Evolutionary conservation across 2,888 invertebrate species (phyloP).

Genomic region (Thymelicus acteon): DNA sequence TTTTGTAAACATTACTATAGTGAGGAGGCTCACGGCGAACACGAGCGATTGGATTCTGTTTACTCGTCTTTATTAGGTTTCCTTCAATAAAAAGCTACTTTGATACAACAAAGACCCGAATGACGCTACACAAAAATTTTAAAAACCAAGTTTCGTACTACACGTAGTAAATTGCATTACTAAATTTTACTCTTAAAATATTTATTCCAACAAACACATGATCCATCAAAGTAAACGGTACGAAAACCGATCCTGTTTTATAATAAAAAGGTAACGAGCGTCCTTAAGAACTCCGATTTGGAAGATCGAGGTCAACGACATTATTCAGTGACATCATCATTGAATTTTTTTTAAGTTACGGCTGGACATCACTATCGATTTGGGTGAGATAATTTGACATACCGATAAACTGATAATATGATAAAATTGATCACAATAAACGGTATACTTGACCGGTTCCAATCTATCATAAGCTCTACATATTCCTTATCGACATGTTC

Average conservation of each 20-base stretch:
- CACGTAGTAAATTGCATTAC: too few species aligned
- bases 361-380: conserved; percentile 7
- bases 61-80: too few species aligned
- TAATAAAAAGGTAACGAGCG: conserved; percentile 38
- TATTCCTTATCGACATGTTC: not conserved
- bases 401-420: not conserved
- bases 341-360: conserved; percentile 31
- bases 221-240: conserved; percentile 1
- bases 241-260: conserved; percentile 33
- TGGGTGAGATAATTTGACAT: conserved; percentile 1
- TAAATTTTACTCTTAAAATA: too few species aligned
- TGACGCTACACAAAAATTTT: too few species aligned
- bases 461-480: conserved; percentile 3
- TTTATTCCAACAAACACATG: not conserved
- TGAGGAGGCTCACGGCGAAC: too few species aligned
- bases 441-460: not conserved
- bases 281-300: conserved; percentile 40
- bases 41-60: too few species aligned
- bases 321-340: conserved; percentile 49
- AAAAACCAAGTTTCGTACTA: too few species aligned
- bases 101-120: too few species aligned
- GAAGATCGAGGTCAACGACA: conserved; percentile 46
- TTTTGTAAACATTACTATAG: too few species aligned
- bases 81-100: too few species aligned
- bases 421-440: conserved; percentile 14